phyloP scores from a whole-genome alignment of 2,888 invertebrate species.

The Chironomus riparius region DNA sequence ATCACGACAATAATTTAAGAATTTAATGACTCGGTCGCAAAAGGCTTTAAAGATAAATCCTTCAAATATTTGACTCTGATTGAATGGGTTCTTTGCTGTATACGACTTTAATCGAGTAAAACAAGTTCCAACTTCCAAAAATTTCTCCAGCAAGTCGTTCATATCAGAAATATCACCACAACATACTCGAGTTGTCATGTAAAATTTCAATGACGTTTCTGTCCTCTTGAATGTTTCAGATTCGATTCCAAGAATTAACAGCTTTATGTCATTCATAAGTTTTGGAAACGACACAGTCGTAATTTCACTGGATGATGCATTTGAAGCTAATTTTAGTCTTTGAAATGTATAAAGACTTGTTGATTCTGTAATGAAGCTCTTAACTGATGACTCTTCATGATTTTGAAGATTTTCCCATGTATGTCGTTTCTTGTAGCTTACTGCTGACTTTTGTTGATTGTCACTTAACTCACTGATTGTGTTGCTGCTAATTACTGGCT shows the following conservation, averaged over 20 bases:
- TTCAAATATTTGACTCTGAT: slow-evolving; percentile 35
- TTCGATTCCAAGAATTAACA: slow-evolving; percentile 43
- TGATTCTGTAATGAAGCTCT: slow-evolving; percentile 4
- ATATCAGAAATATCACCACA: slow-evolving; percentile 46
- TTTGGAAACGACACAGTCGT: neutral
- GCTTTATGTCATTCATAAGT: slow-evolving; percentile 11
- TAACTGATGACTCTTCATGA: neutral
- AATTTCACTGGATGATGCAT: neutral
- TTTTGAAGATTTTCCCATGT: neutral
- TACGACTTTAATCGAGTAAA: slow-evolving; percentile 36
- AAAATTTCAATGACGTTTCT: slow-evolving; percentile 42
- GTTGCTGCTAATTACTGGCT: neutral
- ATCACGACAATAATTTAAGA: slow-evolving; percentile 50
- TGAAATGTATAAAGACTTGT: neutral
- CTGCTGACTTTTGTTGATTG: neutral
- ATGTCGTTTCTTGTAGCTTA: neutral
- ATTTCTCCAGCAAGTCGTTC: slow-evolving; percentile 37
- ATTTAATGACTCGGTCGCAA: slow-evolving; percentile 51
- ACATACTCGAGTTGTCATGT: slow-evolving; percentile 43
- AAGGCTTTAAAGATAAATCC: slow-evolving; percentile 44
- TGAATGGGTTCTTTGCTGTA: slow-evolving; percentile 32
- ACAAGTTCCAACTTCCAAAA: slow-evolving; percentile 38
- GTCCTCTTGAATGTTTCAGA: slow-evolving; percentile 46
- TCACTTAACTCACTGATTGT: neutral
- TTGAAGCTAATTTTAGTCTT: neutral